phyloP scores from a whole-genome alignment of 2,797 vertebrate species.

The Dicrostonyx torquatus region DNA sequence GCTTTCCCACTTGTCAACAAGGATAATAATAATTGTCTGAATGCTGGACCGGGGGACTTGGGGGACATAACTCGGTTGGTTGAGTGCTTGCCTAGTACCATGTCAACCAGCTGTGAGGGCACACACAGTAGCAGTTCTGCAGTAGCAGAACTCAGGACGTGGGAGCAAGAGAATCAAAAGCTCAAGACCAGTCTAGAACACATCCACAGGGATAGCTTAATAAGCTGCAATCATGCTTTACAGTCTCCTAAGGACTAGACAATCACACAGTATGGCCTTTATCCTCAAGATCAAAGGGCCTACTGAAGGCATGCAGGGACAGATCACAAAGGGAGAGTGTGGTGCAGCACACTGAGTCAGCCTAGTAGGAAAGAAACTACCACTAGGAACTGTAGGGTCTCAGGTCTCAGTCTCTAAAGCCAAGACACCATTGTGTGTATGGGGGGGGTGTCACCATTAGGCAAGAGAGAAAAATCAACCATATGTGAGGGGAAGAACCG shows the following conservation, averaged over 20 bases:
- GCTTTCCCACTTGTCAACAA: background rate
- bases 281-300: background rate
- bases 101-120: too few species aligned
- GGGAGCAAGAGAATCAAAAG: background rate
- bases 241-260: background rate
- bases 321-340: background rate
- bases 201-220: background rate
- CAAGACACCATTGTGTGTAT: background rate
- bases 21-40: background rate
- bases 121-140: too few species aligned
- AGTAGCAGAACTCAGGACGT: background rate
- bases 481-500: background rate
- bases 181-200: background rate
- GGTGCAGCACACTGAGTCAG: background rate
- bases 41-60: background rate
- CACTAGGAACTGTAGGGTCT: background rate
- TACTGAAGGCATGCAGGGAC: too few species aligned
- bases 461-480: background rate
- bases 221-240: background rate
- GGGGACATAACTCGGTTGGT: background rate
- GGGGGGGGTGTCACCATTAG: background rate
- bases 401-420: slow-evolving; percentile 25
- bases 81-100: background rate
- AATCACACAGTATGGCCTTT: background rate
- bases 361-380: background rate